Evolutionary conservation across 2,113 vertebrate genomes (phyloP).

Genomic region (Cochlearius cochlearius): DNA sequence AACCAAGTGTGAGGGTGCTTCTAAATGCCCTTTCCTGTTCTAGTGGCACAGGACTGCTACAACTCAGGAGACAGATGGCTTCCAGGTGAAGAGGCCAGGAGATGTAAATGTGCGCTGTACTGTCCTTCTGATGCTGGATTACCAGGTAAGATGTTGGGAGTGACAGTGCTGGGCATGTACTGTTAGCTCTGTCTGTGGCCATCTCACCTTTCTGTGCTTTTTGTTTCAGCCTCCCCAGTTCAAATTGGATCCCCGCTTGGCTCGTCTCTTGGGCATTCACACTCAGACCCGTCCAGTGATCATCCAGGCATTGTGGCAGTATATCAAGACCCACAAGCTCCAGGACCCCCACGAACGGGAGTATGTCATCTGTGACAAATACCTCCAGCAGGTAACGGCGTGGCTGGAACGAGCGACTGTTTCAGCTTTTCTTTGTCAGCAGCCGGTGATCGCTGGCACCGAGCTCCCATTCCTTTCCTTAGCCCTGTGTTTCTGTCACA

Average conservation of each 20-base stretch:
- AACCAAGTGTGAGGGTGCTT: fast-evolving
- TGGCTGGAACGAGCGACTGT: fast-evolving
- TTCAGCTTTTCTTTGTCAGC: fast-evolving
- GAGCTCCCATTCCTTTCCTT: background rate
- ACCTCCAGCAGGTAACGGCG: slow-evolving; percentile 84
- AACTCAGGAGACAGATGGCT: slow-evolving; percentile 98
- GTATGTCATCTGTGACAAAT: slow-evolving; percentile 90
- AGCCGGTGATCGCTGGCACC: background rate
- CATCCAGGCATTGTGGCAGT: slow-evolving; percentile 91
- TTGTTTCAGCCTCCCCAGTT: slow-evolving; percentile 80
- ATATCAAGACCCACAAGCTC: slow-evolving; percentile 91
- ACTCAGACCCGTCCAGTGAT: slow-evolving; percentile 89
- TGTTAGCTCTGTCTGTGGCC: background rate
- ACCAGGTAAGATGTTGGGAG: slow-evolving; percentile 80
- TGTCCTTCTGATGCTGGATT: slow-evolving; percentile 97
- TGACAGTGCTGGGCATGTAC: fast-evolving
- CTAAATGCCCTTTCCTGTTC: background rate
- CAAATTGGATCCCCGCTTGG: slow-evolving; percentile 87
- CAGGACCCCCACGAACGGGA: slow-evolving; percentile 90
- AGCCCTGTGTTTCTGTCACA: slow-evolving; percentile 26
- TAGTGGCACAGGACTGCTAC: slow-evolving; percentile 99
- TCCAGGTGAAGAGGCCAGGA: slow-evolving; percentile 98
- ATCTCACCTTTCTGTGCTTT: background rate
- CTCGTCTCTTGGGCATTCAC: slow-evolving; percentile 87
- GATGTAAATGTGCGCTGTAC: slow-evolving; percentile 98